Conservation (phyloP, 2,113 vertebrate genomes). For the Pelecanoides urinatrix region DNA sequence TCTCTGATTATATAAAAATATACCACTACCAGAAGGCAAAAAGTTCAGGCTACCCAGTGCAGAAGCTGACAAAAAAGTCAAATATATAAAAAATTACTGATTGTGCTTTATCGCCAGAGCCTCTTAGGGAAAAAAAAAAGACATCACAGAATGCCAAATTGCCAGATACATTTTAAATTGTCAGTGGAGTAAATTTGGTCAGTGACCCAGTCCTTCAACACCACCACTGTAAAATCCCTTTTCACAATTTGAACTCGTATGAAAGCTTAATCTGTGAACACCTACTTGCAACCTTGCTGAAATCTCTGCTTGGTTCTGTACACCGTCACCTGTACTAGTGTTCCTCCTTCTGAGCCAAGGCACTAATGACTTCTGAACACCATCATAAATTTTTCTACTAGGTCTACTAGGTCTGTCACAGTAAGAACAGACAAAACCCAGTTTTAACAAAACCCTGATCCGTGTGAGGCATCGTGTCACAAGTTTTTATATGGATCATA, state of each 20-base stretch:
- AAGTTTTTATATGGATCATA: not conserved
- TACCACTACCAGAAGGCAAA: not conserved
- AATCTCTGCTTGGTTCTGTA: not conserved
- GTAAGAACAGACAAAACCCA: not conserved
- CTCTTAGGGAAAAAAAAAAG: not conserved
- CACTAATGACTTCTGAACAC: not conserved
- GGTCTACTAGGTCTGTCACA: not conserved
- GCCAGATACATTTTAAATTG: not conserved
- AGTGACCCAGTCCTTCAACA: not conserved
- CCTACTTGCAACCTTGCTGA: not conserved
- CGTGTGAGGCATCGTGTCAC: not conserved
- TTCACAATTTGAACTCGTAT: not conserved
- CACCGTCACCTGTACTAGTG: not conserved
- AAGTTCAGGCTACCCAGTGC: not conserved
- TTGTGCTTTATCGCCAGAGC: not conserved
- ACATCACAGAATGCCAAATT: not conserved
- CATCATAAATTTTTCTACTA: not conserved
- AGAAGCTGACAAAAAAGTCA: not conserved
- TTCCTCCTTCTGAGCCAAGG: not conserved
- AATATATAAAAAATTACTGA: not conserved
- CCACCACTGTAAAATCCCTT: not conserved
- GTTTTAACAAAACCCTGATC: not conserved
- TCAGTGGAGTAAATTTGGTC: not conserved
- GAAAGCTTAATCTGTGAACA: not conserved
- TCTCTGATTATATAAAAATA: not conserved